Evolutionary conservation across 2,888 invertebrate species (phyloP), one percentile per base, ranked within the genome.

Genomic region (Drosophila infuscata): DNA sequence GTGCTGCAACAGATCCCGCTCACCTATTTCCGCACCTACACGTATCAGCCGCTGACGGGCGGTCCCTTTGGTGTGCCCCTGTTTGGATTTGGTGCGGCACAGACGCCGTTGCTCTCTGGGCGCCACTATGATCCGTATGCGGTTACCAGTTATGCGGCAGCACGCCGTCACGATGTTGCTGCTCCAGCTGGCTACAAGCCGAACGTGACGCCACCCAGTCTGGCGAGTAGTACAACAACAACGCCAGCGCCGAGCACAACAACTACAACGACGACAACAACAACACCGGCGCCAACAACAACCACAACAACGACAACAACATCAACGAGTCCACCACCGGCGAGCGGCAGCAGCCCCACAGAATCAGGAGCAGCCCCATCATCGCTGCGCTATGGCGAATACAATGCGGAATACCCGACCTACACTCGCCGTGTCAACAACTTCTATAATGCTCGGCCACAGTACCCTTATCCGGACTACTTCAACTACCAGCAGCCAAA

Each of bases 11-110:
- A 93, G 75, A 92, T 93, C 0, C 93, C 93, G 3, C 83, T 93
- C 36, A 92, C 92, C 43, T 93, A 93, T 62, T 93, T 93, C 65
- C 92, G 93, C 25, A 92, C 93, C 0, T 93, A 92, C 76, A 93
- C 93, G 7, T 93, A 93, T 54, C 93, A 92, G 52, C 93, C 93
- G 3, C 61, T 93, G 36, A 72, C 88, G 4, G 89, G 87, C 25
- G 81, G 82, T 35, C 80, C 91, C 6, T 88, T 91, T 17, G 79
- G 89, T 4, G 81, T 91, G 59, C 91, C 92, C 3, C 85, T 90
- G 54, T 77, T 91, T 15, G 91, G 91, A 3, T 87, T 83, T 46
- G 91, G 92, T 1, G 79, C 83, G 0, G 81, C 88, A 3, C 84
- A 91, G 51, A 76, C 88, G n/a, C 89, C 92, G 0, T 63, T 91